Evolutionary conservation across 2,888 invertebrate species (phyloP), one percentile per base, ranked within the genome.

Genomic region (Cryptophagus acutangulus): DNA sequence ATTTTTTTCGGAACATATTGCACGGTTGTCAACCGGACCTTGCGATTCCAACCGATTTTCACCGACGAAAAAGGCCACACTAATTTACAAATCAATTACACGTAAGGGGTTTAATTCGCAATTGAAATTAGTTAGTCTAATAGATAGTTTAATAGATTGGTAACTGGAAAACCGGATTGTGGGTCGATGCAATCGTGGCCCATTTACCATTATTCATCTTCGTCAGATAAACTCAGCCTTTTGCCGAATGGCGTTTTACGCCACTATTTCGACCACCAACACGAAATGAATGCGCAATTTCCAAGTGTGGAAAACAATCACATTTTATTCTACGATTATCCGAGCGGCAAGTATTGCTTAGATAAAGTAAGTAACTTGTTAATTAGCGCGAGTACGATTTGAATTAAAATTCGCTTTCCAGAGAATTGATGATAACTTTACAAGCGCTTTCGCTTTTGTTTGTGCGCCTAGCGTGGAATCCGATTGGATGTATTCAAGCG

Each of bases 321-420:
- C 36, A 71, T 78, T 61, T 65, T 77, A 2, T 81, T 77, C 44
- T 78, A 84, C 57, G 85, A 87, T 59, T 85, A 87, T 61, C 72
- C 75, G 12, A 80, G 78, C 47, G 82, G 84, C 28, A 81, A 84
- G 66, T 90, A 89, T 63, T 90, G 90, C 60, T 74, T 87, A 59
- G 90, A 90, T 61, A 87, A 83, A 20, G 20, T 20, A 20, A 6
- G 9, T 20, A 6, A 20, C 20, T 20, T 5, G 5, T 20, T 6
- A 20, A 20, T 20, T 20, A 5, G 9, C 20, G 9, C 9, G 9
- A 6, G 5, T 9, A 20, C 20, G 20, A 20, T 20, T 6, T 9
- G 9, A 20, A 20, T 6, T 9, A 9, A 9, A 20, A 20, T 20
- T 4, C 26, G 12, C n/a, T 12, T 74, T 74, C 45, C 67, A 78